Percentiles rank a stretch among this genome's conserved stretches.
These are phyloP conservation scores for Antidorcas marsupialis DNA, from an alignment of 2,113 vertebrate species.

Conservation along the genomic window DNA sequence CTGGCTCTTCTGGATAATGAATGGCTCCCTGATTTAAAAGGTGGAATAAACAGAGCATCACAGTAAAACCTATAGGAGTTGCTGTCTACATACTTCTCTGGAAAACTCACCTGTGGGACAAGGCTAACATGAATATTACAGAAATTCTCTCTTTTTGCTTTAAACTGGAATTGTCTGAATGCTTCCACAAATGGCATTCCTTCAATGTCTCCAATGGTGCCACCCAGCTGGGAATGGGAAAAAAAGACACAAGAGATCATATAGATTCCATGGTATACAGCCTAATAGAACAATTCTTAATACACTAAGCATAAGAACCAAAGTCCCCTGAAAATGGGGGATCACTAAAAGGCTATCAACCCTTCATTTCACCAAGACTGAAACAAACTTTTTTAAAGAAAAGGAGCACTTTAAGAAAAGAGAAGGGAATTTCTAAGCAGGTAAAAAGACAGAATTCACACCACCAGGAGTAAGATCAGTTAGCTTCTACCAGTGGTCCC, in stretches of 20 bases:
- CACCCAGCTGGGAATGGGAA: slow-evolving; percentile 79
- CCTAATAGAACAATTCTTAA: neutral
- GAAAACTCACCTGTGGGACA: slow-evolving; percentile 82
- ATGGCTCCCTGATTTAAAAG: neutral
- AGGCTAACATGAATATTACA: slow-evolving; percentile 87
- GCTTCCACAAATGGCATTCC: slow-evolving; percentile 88
- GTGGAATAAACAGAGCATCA: neutral
- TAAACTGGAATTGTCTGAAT: slow-evolving; percentile 88
- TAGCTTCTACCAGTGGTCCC: neutral
- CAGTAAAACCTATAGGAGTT: neutral
- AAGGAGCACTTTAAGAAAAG: neutral
- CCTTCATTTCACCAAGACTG: neutral
- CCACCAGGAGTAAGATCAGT: neutral
- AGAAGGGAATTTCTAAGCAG: neutral
- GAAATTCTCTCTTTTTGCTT: slow-evolving; percentile 85
- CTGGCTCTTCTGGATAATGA: neutral
- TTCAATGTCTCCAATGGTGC: slow-evolving; percentile 87
- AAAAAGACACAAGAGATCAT: slow-evolving; percentile 11
- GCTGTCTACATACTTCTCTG: neutral
- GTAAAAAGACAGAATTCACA: neutral
- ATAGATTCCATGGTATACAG: neutral
- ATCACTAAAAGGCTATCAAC: neutral
- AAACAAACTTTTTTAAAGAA: neutral
- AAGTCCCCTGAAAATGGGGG: neutral
- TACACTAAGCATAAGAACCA: neutral